Evolutionary conservation across 92 coral and sea anemone species (phyloP), one percentile per base, ranked within the genome.

Genomic region (Ricordea florida): DNA sequence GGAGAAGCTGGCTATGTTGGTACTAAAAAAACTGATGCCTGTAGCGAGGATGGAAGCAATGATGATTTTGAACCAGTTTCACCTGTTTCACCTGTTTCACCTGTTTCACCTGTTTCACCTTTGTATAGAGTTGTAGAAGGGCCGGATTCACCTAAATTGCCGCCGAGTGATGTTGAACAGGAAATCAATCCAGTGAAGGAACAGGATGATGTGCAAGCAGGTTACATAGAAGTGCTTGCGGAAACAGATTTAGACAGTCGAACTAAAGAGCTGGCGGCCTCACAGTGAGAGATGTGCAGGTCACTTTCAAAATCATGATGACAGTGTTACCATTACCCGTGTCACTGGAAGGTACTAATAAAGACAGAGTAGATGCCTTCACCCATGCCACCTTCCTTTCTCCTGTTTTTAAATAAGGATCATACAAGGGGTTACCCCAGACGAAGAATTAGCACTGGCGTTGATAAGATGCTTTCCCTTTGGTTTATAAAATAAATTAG

Each of bases 171-270:
- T 11, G 6, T 62, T 22, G 40, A 30, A 27, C 62, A 69, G 9
- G 76, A 24, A 14, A 20, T 20, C 29, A 25, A 36, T 4, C 10
- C 10, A 4, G 37, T 51, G 27, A 37, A 38, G 22, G 51, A 38
- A 10, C 22, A 11, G 14, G 45, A 69, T 28, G 63, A 37, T 51
- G 11, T 10, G 10, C 3, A 0, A 22, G 61, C 63, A 23, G 35
- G 55, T 14, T 69, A 69, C 27, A 20, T 69, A 16, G 76, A 69
- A 22, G 46, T 69, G 40, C 15, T 69, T 11, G 62, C 76, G 0
- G 51, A 69, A 9, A 5, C 2, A 27, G 52, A 4, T 14, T 11
- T 17, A 14, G 53, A 15, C 7, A 28, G 18, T 43, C 33, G 7
- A 22, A 22, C 20, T 7, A 31, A 6, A 24, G 29, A 31, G 21